Conservation (phyloP, 2,113 vertebrate species). For the Probosciger aterrimus region DNA sequence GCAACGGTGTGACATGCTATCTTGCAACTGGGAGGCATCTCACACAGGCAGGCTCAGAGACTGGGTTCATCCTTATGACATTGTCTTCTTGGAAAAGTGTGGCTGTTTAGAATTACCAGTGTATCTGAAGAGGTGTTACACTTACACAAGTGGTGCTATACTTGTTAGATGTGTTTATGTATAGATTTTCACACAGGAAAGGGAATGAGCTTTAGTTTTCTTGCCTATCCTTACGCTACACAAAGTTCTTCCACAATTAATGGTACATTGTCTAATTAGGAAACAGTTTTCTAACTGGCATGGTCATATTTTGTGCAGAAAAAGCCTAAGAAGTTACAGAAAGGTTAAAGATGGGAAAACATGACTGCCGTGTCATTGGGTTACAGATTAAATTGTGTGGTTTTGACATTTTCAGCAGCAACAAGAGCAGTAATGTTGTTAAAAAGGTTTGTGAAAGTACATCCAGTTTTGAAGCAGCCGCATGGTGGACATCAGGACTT, state of each 20-base stretch:
- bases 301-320: not conserved
- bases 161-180: not conserved
- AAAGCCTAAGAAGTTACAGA: not conserved
- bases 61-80: not conserved
- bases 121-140: not conserved
- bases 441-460: not conserved
- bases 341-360: not conserved
- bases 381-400: not conserved
- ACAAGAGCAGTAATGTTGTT: not conserved
- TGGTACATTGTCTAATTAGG: not conserved
- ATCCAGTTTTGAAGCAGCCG: not conserved
- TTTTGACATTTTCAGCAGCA: not conserved
- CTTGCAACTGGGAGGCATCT: not conserved
- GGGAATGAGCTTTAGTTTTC: not conserved
- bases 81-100: no score
- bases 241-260: not conserved
- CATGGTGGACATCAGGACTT: not conserved
- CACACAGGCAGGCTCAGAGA: rapidly evolving
- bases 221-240: rapidly evolving
- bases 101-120: not conserved
- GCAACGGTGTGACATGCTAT: rapidly evolving
- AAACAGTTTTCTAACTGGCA: not conserved
- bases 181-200: not conserved
- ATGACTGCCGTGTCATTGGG: not conserved
- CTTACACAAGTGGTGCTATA: rapidly evolving